Conservation (phyloP, 2,888 invertebrate genomes). For the Clostera curtula region DNA sequence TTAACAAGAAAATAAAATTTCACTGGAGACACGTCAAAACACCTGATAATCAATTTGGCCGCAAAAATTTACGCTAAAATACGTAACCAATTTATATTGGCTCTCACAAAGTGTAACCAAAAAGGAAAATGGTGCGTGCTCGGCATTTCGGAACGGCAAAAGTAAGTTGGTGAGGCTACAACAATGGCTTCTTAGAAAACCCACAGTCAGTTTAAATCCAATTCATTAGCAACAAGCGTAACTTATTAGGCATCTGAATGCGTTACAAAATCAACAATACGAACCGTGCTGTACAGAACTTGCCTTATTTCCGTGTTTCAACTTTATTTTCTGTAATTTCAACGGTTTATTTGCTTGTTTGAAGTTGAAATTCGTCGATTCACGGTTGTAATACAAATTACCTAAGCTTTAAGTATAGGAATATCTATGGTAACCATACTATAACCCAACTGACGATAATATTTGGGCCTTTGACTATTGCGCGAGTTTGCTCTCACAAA, state of each 20-base stretch:
- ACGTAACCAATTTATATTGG: constrained; percentile 20
- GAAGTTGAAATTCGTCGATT: background rate
- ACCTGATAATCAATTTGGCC: constrained; percentile 60
- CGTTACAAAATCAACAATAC: constrained; percentile 18
- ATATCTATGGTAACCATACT: too few species aligned
- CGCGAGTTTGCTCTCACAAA: too few species aligned
- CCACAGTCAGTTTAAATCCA: constrained; percentile 39
- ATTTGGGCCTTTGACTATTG: too few species aligned
- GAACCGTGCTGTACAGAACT: constrained; percentile 14
- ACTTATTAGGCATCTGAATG: constrained; percentile 43
- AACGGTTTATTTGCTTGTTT: background rate
- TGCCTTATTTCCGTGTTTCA: constrained; percentile 17
- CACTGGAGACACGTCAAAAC: constrained; percentile 21
- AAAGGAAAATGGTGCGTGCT: background rate
- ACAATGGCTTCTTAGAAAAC: constrained; percentile 40
- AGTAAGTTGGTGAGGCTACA: constrained; percentile 20
- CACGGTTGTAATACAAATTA: too few species aligned
- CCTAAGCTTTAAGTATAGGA: too few species aligned
- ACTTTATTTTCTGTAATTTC: constrained; percentile 7
- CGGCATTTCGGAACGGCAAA: constrained; percentile 6
- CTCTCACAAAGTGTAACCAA: background rate
- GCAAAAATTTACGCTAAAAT: constrained; percentile 37
- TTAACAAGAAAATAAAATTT: constrained; percentile 21
- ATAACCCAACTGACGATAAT: too few species aligned
- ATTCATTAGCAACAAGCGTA: constrained; percentile 47